Base-by-base conservation (phyloP, 1,140 invertebrate genomes). In the Saccostrea glomerata region DNA sequence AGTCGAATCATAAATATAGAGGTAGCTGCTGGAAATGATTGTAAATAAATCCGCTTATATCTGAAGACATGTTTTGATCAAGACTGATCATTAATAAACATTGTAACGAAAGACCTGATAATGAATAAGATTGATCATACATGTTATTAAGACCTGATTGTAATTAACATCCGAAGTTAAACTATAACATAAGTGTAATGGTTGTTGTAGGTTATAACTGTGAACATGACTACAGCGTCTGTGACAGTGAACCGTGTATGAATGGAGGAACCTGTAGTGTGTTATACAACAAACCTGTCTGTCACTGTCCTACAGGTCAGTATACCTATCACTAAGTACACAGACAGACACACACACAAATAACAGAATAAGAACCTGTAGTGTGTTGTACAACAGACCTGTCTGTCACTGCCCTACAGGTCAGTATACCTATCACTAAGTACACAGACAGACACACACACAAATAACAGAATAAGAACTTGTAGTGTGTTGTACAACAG, bases 251-350 rank as follows among this genome's bases (percentile, higher is more conserved):
- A 93, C 98, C 98, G 0, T 99, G 99, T 95, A 95, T 98, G 1
- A 95, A 99, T 23, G 97, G 97, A 17, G 97, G 98, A 0, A 98
- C 98, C 2, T 94, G 99, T 95, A 98, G 98, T 0, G 98, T 99
- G 95, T 36, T 36, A n/a, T 84, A 90, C n/a, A 90, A 92, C 84
- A 91, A 84, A 36, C 93, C 82, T 58, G 85, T 89, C 87, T 91
- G 95, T 90, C 9, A 82, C 66, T 92, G 91, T 83, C n/a, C 88
- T 70, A 83, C 91, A n/a, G 94, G 94, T 92, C 89, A 91, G 88
- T 82, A 30, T 25, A 20, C 82, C 17, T 82, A 20, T 17, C 20
- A 17, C 58, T 63, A 63, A 63, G 58, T 63, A 20, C 58, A 4
- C 15, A 5, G 58, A n/a, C 58, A 63, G 17, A 47, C 47, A 47